These are phyloP conservation scores for Cactoblastis cactorum DNA, from an alignment of 2,888 invertebrate species.

Conservation along the genomic window DNA sequence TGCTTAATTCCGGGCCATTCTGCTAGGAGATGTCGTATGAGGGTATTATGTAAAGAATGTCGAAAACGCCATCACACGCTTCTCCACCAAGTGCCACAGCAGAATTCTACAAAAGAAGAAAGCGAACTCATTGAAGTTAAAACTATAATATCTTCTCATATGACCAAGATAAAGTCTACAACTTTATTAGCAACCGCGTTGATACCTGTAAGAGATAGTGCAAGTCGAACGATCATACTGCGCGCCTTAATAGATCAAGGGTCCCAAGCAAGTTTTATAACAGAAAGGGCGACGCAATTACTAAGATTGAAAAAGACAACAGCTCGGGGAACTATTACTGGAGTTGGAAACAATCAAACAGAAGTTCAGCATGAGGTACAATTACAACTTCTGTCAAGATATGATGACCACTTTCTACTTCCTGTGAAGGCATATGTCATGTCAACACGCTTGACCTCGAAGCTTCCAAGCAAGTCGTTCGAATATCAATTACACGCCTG, in stretches of 20 bases:
- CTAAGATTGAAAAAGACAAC: slow-evolving; percentile 16
- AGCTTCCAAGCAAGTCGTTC: neutral
- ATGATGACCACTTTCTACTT: slow-evolving; percentile 4
- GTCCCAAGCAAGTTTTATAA: slow-evolving; percentile 23
- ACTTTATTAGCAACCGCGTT: slow-evolving; percentile 27
- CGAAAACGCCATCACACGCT: slow-evolving; percentile 25
- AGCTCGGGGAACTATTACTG: slow-evolving; percentile 13
- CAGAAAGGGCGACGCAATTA: slow-evolving; percentile 22
- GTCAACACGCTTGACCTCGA: slow-evolving; percentile 8
- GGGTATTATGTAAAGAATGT: slow-evolving; percentile 25
- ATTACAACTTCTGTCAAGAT: slow-evolving; percentile 11
- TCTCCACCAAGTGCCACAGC: slow-evolving; percentile 20
- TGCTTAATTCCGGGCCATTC: slow-evolving; percentile 20
- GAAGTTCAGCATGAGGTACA: slow-evolving; percentile 11
- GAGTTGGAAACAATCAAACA: slow-evolving; percentile 11
- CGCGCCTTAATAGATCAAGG: slow-evolving; percentile 21
- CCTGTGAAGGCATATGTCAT: neutral
- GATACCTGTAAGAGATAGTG: slow-evolving; percentile 18
- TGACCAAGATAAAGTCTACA: slow-evolving; percentile 10
- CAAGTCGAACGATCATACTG: slow-evolving; percentile 12
- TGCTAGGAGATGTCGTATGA: slow-evolving; percentile 18
- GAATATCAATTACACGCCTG: neutral
- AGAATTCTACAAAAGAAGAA: slow-evolving; percentile 2
- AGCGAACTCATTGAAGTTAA: slow-evolving; percentile 14
- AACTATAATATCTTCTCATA: slow-evolving; percentile 19